Base-by-base conservation (phyloP, 2,888 invertebrate genomes). In the Epirrita christyi region DNA sequence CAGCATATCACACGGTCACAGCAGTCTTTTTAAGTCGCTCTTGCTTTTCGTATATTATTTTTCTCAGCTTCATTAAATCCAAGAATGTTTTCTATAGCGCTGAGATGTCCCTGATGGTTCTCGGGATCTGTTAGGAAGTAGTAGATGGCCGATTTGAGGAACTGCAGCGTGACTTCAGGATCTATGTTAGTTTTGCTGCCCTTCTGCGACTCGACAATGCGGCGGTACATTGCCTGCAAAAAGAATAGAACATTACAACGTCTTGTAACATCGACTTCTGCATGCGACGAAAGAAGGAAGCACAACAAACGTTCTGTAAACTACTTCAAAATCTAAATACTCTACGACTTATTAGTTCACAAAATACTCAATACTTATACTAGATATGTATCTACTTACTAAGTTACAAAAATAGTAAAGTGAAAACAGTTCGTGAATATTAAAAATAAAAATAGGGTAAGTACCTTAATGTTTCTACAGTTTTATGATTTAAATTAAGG, bases 121-220 rank as follows among this genome's bases (percentile, higher is more conserved):
- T 98, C 97, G 70, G 95, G 96, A 80, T 98, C 97, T 2, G 97
- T 96, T 57, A 98, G 93, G 86, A 97, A 98, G 83, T 98, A 98
- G 84, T 97, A 98, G 75, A 98, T 94, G 51, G 98, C 98, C 61
- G 98, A 98, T 88, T 97, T 98, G 63, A 98, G 93, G 90, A 98
- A 98, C 85, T 97, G 97, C 76, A 98, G 92, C 14, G 97, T 97
- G 67, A 98, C 96, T 87, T 97, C 97, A n/a, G 98, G 97, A 88
- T 98, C 97, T 55, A 96, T 94, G 69, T 93, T 94, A 67, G 93
- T 94, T 83, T 94, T 95, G 80, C 89, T 94, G 66, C 92, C 92
- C 79, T 94, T 95, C 85, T 95, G 95, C 66, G 96, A 95, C 84
- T 96, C 96, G 83, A 96, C 93, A 76, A 97, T 93, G 80, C 96